A percentile compares a stretch with the other conserved stretches of the same genome.
Conservation (phyloP, 2,113 vertebrate genomes). For the Cricetomys ansorgei region DNA sequence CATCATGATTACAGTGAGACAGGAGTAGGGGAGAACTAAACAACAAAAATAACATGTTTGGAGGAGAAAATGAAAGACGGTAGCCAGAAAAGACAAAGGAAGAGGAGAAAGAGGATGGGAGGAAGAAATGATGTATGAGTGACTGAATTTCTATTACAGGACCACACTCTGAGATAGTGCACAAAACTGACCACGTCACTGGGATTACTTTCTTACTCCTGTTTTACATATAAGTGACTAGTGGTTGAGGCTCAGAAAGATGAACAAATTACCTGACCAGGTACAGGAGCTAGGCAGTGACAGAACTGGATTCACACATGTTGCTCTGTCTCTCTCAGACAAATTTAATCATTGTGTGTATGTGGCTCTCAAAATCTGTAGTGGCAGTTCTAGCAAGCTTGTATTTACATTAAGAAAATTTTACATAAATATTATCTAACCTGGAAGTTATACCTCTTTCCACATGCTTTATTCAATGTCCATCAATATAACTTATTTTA, state of each 20-base stretch:
- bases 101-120: neutral
- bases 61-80: neutral
- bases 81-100: neutral
- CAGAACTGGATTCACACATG: neutral
- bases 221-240: neutral
- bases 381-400: neutral
- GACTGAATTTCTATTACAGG: neutral
- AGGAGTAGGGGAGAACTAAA: neutral
- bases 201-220: neutral
- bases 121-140: neutral
- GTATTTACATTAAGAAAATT: neutral
- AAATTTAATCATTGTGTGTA: neutral
- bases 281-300: neutral
- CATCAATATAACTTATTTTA: neutral
- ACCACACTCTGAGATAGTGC: neutral
- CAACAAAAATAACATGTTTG: neutral
- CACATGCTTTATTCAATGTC: neutral
- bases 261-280: neutral
- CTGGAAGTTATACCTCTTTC: neutral
- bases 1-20: neutral
- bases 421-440: neutral
- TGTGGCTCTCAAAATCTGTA: neutral
- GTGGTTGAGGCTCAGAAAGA: neutral
- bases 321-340: neutral
- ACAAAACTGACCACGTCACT: neutral